Percentiles rank a stretch among this genome's conserved stretches.
These are phyloP conservation scores for Hypsopygia costalis DNA, from an alignment of 2,888 invertebrate genomes.

Conservation along the genomic window DNA sequence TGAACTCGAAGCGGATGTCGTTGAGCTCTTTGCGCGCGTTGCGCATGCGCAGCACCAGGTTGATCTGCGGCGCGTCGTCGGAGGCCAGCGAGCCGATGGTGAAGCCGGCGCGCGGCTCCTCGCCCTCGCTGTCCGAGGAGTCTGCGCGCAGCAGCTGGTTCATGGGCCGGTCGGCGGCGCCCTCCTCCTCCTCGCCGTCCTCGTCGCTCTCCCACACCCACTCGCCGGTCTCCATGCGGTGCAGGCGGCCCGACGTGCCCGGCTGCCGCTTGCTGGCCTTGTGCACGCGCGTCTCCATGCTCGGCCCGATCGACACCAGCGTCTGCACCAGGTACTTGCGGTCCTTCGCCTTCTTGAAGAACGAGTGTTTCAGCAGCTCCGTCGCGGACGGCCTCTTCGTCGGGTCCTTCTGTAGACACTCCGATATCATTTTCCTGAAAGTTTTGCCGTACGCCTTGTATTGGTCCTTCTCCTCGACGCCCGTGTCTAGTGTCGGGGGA, in stretches of 20 bases:
- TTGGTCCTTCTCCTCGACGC: constrained; percentile 98
- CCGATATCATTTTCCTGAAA: constrained; percentile 98
- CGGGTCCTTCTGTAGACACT: constrained; percentile 98
- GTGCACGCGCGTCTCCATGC: constrained; percentile 94
- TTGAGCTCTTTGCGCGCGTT: constrained; percentile 96
- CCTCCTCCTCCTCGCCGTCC: constrained; percentile 83
- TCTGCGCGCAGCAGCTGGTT: constrained; percentile 81
- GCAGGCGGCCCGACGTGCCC: constrained; percentile 91
- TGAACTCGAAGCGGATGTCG: constrained; percentile 99
- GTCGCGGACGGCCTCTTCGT: constrained; percentile 97
- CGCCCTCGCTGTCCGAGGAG: constrained; percentile 81
- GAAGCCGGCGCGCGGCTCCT: constrained; percentile 48
- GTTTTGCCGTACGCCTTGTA: constrained; percentile 99
- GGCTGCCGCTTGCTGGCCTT: constrained; percentile 92
- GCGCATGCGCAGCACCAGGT: constrained; percentile 93
- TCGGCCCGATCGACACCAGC: constrained; percentile 91
- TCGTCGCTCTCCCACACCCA: constrained; percentile 99
- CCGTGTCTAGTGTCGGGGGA: constrained; percentile 97
- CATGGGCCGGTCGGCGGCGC: constrained; percentile 81
- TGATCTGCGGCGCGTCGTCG: constrained; percentile 82
- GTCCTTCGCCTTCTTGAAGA: constrained; percentile 99
- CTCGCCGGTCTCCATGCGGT: constrained; percentile 96
- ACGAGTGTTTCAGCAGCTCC: constrained; percentile 97
- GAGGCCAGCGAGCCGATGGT: constrained; percentile 53
- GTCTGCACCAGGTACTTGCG: constrained; percentile 94